These are phyloP conservation scores for Anodontia alba DNA, from an alignment of 2,888 invertebrate genomes.

Conservation along the genomic window DNA sequence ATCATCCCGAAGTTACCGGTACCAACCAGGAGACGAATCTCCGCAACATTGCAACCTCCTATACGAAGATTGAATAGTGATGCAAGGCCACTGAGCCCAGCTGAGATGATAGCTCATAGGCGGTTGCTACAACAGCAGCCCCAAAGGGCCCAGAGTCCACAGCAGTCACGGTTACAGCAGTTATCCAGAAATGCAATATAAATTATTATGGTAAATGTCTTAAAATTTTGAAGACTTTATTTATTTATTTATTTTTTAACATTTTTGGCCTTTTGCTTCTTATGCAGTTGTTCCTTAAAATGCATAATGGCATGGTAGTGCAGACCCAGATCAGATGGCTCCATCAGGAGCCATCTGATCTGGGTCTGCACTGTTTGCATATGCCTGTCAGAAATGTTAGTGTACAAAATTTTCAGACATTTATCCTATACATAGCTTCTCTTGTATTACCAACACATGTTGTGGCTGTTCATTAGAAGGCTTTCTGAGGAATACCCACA, in stretches of 20 bases:
- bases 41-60: conserved; percentile 68
- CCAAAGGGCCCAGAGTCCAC: neutral
- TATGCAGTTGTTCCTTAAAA: no score
- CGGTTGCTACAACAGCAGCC: conserved; percentile 61
- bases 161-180: neutral
- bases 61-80: conserved; percentile 79
- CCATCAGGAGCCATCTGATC: neutral
- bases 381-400: no score
- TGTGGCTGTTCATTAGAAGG: no score
- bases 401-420: no score
- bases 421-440: no score
- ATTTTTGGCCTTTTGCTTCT: no score
- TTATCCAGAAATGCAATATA: neutral
- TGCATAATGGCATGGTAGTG: no score
- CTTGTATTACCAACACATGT: no score
- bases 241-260: no score
- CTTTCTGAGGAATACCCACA: no score
- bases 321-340: neutral
- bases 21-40: conserved; percentile 49
- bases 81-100: conserved; percentile 76
- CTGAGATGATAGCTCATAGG: conserved; percentile 73
- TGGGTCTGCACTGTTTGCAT: neutral
- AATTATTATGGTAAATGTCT: neutral
- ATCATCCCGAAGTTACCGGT: conserved; percentile 25
- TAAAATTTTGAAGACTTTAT: no score